These are phyloP conservation scores for Chionodraco myersi DNA, from an alignment of 2,113 vertebrate genomes.

Conservation along the genomic window DNA sequence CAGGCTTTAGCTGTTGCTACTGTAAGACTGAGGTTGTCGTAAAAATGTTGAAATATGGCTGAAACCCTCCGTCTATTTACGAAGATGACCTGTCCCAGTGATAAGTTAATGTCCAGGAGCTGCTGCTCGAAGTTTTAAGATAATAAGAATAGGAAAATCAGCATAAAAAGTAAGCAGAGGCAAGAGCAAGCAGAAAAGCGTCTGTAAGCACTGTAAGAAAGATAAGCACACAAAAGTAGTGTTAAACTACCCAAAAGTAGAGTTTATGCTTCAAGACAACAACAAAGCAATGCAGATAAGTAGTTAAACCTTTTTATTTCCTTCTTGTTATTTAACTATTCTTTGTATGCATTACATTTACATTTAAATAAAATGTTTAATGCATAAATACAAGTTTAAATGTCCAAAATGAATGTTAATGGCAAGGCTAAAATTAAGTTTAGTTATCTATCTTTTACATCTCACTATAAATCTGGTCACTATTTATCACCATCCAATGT, in stretches of 20 bases:
- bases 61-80: too few species aligned
- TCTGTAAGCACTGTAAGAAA: too few species aligned
- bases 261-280: background rate
- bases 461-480: constrained; percentile 23
- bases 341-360: background rate
- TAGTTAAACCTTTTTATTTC: background rate
- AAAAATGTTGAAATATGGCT: too few species aligned
- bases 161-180: too few species aligned
- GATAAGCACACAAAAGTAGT: too few species aligned
- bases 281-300: background rate
- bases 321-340: background rate
- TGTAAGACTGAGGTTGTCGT: too few species aligned
- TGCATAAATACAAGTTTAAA: constrained; percentile 4
- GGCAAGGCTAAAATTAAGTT: constrained; percentile 15
- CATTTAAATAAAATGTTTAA: constrained; percentile 24
- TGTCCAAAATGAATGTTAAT: constrained; percentile 6
- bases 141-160: too few species aligned
- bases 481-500: constrained; percentile 36
- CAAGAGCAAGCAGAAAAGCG: too few species aligned
- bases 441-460: constrained; percentile 5
- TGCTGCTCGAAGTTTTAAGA: too few species aligned
- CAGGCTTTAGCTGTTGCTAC: too few species aligned
- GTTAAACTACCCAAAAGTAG: background rate
- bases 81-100: too few species aligned
- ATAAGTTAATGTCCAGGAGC: too few species aligned